Conservation (phyloP, 2,113 vertebrate genomes). For the Thamnaconus septentrionalis region DNA sequence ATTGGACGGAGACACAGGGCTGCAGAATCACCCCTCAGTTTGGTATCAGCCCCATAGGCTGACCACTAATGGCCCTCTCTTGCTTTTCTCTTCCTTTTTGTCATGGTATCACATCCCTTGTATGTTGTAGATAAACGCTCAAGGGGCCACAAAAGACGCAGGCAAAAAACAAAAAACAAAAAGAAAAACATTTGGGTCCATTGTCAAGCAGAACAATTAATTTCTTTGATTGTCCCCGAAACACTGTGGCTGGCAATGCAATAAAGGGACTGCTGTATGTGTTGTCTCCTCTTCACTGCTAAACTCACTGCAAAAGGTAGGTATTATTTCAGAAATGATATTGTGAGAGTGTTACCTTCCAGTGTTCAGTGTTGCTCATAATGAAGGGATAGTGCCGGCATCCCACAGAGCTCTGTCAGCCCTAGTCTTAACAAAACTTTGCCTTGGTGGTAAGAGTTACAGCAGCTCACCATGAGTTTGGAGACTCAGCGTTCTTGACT, state of each 20-base stretch:
- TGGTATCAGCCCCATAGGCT: constrained; percentile 19
- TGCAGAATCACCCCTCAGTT: constrained; percentile 34
- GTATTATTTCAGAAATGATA: too few species aligned
- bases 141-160: too few species aligned
- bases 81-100: background rate
- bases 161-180: constrained; percentile 39
- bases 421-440: too few species aligned
- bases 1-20: constrained; percentile 20
- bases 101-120: constrained; percentile 17
- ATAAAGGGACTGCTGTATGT: constrained; percentile 43
- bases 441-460: too few species aligned
- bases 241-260: constrained; percentile 13
- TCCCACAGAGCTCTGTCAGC: too few species aligned
- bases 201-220: constrained; percentile 37
- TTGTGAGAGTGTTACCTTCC: too few species aligned
- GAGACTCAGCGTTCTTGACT: background rate
- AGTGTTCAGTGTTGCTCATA: too few species aligned
- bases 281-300: constrained; percentile 3
- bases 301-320: background rate
- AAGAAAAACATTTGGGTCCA: constrained; percentile 63
- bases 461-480: background rate
- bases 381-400: too few species aligned
- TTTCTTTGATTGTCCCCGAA: constrained; percentile 42
- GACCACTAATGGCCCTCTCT: constrained; percentile 37
- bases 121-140: background rate